Evolutionary conservation across 2,888 invertebrate species (phyloP).

Genomic region (Eupeodes luniger): DNA sequence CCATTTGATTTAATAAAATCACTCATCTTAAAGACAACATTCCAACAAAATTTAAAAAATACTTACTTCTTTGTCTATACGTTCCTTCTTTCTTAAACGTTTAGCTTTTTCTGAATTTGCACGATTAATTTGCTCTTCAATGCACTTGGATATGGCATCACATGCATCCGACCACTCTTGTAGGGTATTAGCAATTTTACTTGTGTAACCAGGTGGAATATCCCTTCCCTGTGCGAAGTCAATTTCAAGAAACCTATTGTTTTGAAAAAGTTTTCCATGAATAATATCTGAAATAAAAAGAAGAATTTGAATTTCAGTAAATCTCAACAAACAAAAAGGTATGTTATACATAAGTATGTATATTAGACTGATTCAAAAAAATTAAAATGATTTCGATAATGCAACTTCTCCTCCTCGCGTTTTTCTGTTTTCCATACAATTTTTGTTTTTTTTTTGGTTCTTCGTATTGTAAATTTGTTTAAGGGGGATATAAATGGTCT

Average conservation of each 20-base stretch:
- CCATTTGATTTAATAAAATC: no score
- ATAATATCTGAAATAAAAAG: slow-evolving; percentile 90
- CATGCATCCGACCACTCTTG: slow-evolving; percentile 96
- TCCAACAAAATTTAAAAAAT: not conserved
- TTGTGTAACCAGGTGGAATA: slow-evolving; percentile 93
- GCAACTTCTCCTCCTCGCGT: no score
- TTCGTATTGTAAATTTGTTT: no score
- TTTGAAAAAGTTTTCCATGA: slow-evolving; percentile 97
- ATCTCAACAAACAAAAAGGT: slow-evolving; percentile 47
- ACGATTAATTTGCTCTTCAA: slow-evolving; percentile 94
- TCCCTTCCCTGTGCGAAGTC: slow-evolving; percentile 97
- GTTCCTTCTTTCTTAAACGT: slow-evolving; percentile 91
- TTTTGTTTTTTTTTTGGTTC: no score
- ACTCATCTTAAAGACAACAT: no score
- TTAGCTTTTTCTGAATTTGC: slow-evolving; percentile 94
- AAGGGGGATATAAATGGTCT: no score
- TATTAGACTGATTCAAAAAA: no score
- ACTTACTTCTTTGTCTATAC: slow-evolving; percentile 93
- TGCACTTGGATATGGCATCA: slow-evolving; percentile 93
- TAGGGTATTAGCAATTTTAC: slow-evolving; percentile 91
- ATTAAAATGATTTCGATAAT: no score
- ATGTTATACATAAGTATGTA: not conserved
- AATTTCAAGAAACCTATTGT: slow-evolving; percentile 95
- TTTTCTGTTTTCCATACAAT: no score
- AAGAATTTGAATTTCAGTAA: slow-evolving; percentile 20